Base-by-base conservation (phyloP, 2,888 invertebrate species). In the Epirrhoe tristata region DNA sequence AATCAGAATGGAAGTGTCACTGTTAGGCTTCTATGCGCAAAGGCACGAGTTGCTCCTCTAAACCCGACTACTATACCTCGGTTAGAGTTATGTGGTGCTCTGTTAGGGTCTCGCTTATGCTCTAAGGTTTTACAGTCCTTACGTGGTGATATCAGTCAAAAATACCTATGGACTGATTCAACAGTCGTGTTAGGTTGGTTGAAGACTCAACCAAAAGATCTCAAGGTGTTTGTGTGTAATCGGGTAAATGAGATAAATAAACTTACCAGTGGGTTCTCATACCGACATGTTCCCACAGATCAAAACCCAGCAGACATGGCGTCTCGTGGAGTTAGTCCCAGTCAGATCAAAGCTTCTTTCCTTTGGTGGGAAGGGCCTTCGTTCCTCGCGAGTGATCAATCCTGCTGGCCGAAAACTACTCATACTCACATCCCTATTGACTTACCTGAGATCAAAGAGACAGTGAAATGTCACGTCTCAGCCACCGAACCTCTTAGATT, bases 181-280 rank as follows among this genome's bases (percentile, higher is more conserved):
- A 50, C 50, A 17, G 50, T 50, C 16, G 50, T 50, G 1, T 17
- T 50, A 16, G 50, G 50, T 6, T 50, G 50, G 50, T 17, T 50
- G 3, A 50, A 50, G 16, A 50, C 16, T 2, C 50, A 50, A 50
- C 6, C 8, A 10, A 50, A 50, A 50, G 10, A 6, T 10, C 17
- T 17, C 6, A 6, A 50, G 16, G 16, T 17, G 16, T 50, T 50
- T 7, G 17, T 36, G 6, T 10, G 36, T 36, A 36, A 36, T 36
- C 36, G 36, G 10, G 36, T 36, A 36, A 36, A 36, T 50, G 16
- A 50, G 16, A 50, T 50, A 50, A 50, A 50, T 16, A 17, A 50
- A 50, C 50, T 50, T 7, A 50, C 50, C 6, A 16, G 16, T 16
- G 50, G 10, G 14, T 16, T 5, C 7, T 5, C 6, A 50, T 50